Evolutionary conservation across 2,888 invertebrate species (phyloP).

Genomic region (Nomada ruficornis): DNA sequence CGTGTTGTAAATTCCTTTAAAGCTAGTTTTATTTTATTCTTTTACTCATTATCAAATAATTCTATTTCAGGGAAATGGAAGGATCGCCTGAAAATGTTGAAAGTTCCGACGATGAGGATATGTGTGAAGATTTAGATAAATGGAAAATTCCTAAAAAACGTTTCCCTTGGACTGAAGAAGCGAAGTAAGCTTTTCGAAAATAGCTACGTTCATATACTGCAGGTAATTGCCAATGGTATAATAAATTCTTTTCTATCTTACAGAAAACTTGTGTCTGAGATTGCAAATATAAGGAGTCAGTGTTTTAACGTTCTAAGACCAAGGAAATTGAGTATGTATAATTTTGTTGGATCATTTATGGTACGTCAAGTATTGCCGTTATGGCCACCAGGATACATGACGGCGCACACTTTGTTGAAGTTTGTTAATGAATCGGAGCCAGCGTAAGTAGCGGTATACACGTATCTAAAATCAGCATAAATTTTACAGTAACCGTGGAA

Average conservation of each 20-base stretch:
- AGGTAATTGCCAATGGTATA: neutral
- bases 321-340: slow-evolving; percentile 84
- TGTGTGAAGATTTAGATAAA: slow-evolving; percentile 83
- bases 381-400: slow-evolving; percentile 90
- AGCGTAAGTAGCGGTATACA: slow-evolving; percentile 57
- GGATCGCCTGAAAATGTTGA: slow-evolving; percentile 75
- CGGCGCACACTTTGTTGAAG: slow-evolving; percentile 85
- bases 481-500: neutral
- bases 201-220: neutral
- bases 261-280: slow-evolving; percentile 78
- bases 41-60: slow-evolving; percentile 19
- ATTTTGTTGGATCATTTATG: slow-evolving; percentile 86
- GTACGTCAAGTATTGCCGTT: slow-evolving; percentile 87
- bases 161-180: slow-evolving; percentile 90
- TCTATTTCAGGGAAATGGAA: slow-evolving; percentile 79
- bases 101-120: slow-evolving; percentile 81
- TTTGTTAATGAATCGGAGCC: slow-evolving; percentile 62
- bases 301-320: slow-evolving; percentile 85
- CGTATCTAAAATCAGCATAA: neutral
- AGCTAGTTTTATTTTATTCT: slow-evolving; percentile 9
- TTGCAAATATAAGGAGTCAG: slow-evolving; percentile 76
- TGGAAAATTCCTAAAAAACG: slow-evolving; percentile 88
- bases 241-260: slow-evolving; percentile 4
- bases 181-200: slow-evolving; percentile 84
- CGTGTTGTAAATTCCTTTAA: slow-evolving; percentile 15